Evolutionary conservation across 2,888 invertebrate genomes (phyloP).

Genomic region (Brenthis ino): DNA sequence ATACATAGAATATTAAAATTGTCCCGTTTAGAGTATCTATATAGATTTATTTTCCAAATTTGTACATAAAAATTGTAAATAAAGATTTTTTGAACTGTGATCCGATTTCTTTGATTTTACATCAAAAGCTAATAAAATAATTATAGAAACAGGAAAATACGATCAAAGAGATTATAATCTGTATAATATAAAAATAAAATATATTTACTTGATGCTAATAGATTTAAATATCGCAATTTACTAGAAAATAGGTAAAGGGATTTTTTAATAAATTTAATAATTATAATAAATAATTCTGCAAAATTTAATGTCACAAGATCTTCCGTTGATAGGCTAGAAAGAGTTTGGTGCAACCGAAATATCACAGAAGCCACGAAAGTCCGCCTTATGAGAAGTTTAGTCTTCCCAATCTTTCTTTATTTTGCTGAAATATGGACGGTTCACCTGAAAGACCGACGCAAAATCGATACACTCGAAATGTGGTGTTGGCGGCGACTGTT

Average conservation of each 20-base stretch:
- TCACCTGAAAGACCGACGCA: not conserved
- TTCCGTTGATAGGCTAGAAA: too few relatives aligned
- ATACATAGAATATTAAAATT: not conserved
- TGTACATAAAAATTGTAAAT: slow-evolving; percentile 34
- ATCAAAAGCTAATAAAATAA: not conserved
- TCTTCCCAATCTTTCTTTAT: not conserved
- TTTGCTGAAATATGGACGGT: not conserved
- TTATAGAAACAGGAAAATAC: not conserved
- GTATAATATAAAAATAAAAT: not conserved
- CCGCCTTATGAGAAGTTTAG: not conserved
- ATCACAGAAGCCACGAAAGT: too few relatives aligned
- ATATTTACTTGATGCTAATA: too few relatives aligned
- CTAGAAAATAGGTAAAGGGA: too few relatives aligned
- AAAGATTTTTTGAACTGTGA: slow-evolving; percentile 35
- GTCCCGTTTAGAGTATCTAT: not conserved
- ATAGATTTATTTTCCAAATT: slow-evolving; percentile 20
- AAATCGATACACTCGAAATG: not conserved
- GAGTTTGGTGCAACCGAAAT: too few relatives aligned
- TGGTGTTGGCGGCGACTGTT: not conserved
- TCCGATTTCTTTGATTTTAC: not conserved
- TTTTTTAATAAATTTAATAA: too few relatives aligned
- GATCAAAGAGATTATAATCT: not conserved
- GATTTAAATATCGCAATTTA: too few relatives aligned
- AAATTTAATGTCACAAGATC: too few relatives aligned
- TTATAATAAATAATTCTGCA: too few relatives aligned